Conservation (phyloP, 1,140 invertebrate genomes). For the Heliconius congener region DNA sequence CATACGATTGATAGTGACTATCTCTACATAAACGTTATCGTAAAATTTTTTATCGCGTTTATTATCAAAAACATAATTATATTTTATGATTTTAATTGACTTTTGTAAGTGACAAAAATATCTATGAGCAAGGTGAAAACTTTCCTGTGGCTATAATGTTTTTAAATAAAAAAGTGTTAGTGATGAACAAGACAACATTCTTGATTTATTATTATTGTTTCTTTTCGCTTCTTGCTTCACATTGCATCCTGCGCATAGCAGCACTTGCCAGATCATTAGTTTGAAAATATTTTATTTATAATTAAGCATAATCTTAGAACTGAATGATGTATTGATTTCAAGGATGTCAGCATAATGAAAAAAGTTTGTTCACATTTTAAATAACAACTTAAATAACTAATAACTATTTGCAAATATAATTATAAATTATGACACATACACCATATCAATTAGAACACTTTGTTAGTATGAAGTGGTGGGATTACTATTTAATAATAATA, state of each 20-base stretch:
- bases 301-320: background rate
- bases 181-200: background rate
- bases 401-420: background rate
- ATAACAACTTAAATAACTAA: background rate
- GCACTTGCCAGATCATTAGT: too few species aligned
- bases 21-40: slow-evolving; percentile 57
- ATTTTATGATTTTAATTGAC: slow-evolving; percentile 36
- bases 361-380: background rate
- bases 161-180: background rate
- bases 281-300: too few species aligned
- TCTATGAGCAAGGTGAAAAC: background rate
- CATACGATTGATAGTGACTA: slow-evolving; percentile 66
- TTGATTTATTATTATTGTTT: background rate
- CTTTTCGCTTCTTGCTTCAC: background rate
- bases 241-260: too few species aligned
- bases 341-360: too few species aligned
- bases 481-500: slow-evolving; percentile 16
- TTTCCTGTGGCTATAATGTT: background rate
- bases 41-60: slow-evolving; percentile 52
- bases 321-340: background rate
- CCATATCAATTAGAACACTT: slow-evolving; percentile 6
- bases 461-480: background rate
- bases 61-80: slow-evolving; percentile 61
- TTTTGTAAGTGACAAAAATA: slow-evolving; percentile 13
- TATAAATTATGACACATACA: background rate